These are phyloP conservation scores for Pelvicachromis taeniatus DNA, from an alignment of 2,113 vertebrate species.

Conservation along the genomic window DNA sequence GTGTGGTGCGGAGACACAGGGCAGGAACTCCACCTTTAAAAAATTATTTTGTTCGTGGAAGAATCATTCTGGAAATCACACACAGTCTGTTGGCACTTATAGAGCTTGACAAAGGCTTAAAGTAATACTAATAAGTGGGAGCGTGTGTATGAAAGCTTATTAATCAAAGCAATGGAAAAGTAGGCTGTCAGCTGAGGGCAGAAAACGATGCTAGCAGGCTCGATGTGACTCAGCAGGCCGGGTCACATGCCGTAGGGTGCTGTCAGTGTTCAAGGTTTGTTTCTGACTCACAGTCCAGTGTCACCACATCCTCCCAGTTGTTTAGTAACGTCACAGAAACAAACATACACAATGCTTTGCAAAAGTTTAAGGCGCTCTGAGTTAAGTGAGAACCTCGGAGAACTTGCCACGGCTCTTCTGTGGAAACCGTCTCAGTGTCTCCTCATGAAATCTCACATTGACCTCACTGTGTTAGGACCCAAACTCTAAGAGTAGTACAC, in stretches of 20 bases:
- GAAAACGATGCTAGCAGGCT: not conserved
- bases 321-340: not conserved
- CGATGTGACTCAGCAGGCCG: not conserved
- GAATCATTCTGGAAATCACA: not conserved
- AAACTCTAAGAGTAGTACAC: not conserved
- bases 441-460: not conserved
- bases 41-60: not conserved
- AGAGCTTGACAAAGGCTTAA: not conserved
- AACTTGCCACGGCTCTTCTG: not conserved
- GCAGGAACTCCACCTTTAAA: not conserved
- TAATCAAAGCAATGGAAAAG: not conserved
- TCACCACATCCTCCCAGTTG: not conserved
- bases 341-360: not conserved
- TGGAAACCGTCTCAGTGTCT: not conserved
- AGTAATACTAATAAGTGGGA: not conserved
- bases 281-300: constrained; percentile 3
- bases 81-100: not conserved
- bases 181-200: not conserved
- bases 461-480: not conserved
- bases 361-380: not conserved
- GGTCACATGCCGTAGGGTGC: constrained; percentile 18
- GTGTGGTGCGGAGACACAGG: not conserved
- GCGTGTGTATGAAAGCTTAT: not conserved
- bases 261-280: not conserved
- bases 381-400: not conserved